A percentile compares a stretch with the other conserved stretches of the same genome.
Conservation (phyloP, 2,888 invertebrate genomes). For the Acanthoscelides obtectus region DNA sequence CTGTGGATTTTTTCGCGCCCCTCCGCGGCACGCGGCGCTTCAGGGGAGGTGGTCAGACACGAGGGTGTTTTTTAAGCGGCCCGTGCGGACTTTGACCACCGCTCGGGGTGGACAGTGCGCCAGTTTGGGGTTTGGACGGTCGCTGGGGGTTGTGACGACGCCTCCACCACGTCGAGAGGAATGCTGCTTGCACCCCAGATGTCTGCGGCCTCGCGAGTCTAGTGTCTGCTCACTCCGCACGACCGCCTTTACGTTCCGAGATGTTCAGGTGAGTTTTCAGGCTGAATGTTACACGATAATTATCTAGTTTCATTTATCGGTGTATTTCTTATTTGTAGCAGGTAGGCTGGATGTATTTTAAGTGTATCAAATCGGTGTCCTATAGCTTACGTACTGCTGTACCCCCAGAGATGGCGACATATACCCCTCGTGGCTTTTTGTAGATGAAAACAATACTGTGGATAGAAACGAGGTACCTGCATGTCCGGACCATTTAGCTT, state of each 20-base stretch:
- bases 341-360: not conserved
- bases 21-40: slow-evolving; percentile 22
- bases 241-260: not conserved
- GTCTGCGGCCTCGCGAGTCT: not conserved
- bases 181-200: not conserved
- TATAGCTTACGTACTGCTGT: no score
- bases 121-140: slow-evolving; percentile 14
- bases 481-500: no score
- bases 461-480: no score
- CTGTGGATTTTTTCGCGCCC: slow-evolving; percentile 40
- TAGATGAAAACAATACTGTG: no score
- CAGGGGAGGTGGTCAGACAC: slow-evolving; percentile 23
- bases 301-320: not conserved
- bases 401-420: no score
- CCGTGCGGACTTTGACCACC: slow-evolving; percentile 16
- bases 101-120: slow-evolving; percentile 21
- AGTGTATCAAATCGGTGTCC: not conserved
- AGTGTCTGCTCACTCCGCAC: not conserved
- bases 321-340: not conserved
- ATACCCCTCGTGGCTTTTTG: no score
- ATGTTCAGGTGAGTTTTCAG: not conserved
- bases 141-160: not conserved
- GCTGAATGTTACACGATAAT: not conserved
- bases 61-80: slow-evolving; percentile 23
- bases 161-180: not conserved